Evolutionary conservation across 2,113 vertebrate genomes (phyloP), one percentile per base, ranked within the genome.

Genomic region (Cacatua alba): DNA sequence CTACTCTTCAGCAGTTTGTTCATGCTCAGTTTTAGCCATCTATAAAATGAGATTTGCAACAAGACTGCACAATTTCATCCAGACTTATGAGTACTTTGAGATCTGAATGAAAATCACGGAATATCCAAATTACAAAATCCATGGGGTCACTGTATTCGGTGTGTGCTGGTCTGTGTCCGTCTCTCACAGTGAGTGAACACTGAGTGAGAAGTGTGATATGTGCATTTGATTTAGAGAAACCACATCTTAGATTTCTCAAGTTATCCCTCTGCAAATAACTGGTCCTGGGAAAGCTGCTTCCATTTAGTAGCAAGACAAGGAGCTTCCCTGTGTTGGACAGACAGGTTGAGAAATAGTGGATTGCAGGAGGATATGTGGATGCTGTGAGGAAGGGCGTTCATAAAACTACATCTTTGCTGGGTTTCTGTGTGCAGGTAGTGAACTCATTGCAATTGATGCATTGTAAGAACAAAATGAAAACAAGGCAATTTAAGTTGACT

Each of bases 381-480:
- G 7, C 28, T 63, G 25, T 33, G 48, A 39, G 39, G 23, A 70
- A 76, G 41, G 25, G 26, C 1, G 0, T 29, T 52, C 41, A 12
- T 37, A 44, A 46, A 41, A 21, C 49, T 0, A 14, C 17, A 17
- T 55, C 72, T 71, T 87, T 2, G 1, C 51, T 48, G 21, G 25
- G 43, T 70, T 89, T 79, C 41, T 3, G 6, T 0, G 3, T 72
- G 44, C 63, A 72, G 59, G 20, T 41, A 49, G n/a, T 0, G 0
- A 72, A 49, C 41, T 79, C 11, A 12, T 57, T 2, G 3, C 60
- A 83, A 17, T 20, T 7, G 5, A 3, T 48, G 15, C 0, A 0
- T 53, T 55, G 24, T 63, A 59, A 75, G 65, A 93, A 53, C 41
- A 77, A 65, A 80, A 74, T 31, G 14, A 71, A 88, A 74, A 31